These are phyloP conservation scores for Cantharis nigra DNA, from an alignment of 2,888 invertebrate species.

Conservation along the genomic window DNA sequence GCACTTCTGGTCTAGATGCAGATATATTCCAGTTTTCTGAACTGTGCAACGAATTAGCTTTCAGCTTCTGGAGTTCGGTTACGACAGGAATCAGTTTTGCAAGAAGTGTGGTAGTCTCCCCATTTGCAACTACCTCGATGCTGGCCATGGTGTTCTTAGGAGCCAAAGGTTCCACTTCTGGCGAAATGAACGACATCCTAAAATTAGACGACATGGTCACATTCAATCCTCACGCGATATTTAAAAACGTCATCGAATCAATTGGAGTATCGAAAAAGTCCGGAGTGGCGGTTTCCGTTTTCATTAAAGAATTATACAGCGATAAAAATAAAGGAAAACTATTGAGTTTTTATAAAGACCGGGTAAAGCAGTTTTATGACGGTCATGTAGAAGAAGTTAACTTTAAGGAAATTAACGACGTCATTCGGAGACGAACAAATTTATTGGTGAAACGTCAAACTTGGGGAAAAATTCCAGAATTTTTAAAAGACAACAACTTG, in stretches of 20 bases:
- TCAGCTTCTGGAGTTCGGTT: slow-evolving; percentile 79
- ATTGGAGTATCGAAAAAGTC: slow-evolving; percentile 69
- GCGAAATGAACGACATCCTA: slow-evolving; percentile 87
- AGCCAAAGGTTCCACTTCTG: slow-evolving; percentile 83
- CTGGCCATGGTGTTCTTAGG: slow-evolving; percentile 91
- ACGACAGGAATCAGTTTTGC: slow-evolving; percentile 73
- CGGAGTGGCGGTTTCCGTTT: slow-evolving; percentile 80
- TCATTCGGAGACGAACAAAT: slow-evolving; percentile 81
- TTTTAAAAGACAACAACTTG: slow-evolving; percentile 73
- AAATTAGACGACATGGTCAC: slow-evolving; percentile 86
- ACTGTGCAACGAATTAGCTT: slow-evolving; percentile 83
- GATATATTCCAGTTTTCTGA: slow-evolving; percentile 79
- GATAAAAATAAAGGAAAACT: slow-evolving; percentile 80
- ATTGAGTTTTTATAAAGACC: slow-evolving; percentile 84
- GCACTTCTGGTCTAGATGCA: slow-evolving; percentile 70
- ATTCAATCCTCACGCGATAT: slow-evolving; percentile 86
- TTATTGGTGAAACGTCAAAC: slow-evolving; percentile 78
- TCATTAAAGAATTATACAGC: slow-evolving; percentile 81
- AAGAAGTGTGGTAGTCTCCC: slow-evolving; percentile 79
- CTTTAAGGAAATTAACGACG: slow-evolving; percentile 80
- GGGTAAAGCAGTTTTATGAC: slow-evolving; percentile 85
- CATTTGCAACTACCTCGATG: slow-evolving; percentile 83
- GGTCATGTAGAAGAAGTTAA: slow-evolving; percentile 86
- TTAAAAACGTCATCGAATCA: slow-evolving; percentile 84
- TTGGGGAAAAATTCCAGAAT: slow-evolving; percentile 76